These are phyloP conservation scores for Glaucopsyche alexis DNA, from an alignment of 2,888 invertebrate species.

Conservation along the genomic window DNA sequence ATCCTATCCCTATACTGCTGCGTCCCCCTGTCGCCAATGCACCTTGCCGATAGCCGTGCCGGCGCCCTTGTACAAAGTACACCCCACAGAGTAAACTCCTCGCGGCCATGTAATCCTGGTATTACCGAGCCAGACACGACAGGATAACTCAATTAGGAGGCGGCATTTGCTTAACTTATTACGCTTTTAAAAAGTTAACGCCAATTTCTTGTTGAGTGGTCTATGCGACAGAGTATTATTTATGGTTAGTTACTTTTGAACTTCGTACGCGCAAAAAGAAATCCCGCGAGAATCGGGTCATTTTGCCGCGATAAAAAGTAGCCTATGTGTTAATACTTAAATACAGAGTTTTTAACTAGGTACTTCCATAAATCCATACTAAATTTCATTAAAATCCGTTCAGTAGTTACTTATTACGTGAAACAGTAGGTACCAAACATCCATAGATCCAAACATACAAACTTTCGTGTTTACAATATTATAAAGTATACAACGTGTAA, in stretches of 20 bases:
- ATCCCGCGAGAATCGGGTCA: too few species aligned
- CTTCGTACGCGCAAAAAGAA: too few species aligned
- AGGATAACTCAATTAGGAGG: conserved; percentile 23
- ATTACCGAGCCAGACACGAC: background rate
- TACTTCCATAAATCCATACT: too few species aligned
- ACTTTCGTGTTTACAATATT: too few species aligned
- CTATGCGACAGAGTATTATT: background rate
- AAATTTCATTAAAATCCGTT: too few species aligned
- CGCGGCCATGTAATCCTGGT: conserved; percentile 25
- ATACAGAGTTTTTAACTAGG: too few species aligned
- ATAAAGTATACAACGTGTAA: too few species aligned
- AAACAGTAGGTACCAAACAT: too few species aligned
- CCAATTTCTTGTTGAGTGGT: background rate
- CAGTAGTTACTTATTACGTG: too few species aligned
- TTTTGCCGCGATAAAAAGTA: too few species aligned
- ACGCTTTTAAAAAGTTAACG: conserved; percentile 24
- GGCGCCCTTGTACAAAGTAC: background rate
- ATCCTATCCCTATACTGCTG: background rate
- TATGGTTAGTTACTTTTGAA: background rate
- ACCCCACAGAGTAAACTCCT: conserved; percentile 15
- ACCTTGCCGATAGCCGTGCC: background rate
- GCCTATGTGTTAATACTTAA: too few species aligned
- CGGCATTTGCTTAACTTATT: conserved; percentile 19
- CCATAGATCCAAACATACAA: too few species aligned
- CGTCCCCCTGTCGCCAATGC: conserved; percentile 1